Evolutionary conservation across 1,140 invertebrate genomes (phyloP), one percentile per base, ranked within the genome.

Genomic region (Diabrotica virgifera): DNA sequence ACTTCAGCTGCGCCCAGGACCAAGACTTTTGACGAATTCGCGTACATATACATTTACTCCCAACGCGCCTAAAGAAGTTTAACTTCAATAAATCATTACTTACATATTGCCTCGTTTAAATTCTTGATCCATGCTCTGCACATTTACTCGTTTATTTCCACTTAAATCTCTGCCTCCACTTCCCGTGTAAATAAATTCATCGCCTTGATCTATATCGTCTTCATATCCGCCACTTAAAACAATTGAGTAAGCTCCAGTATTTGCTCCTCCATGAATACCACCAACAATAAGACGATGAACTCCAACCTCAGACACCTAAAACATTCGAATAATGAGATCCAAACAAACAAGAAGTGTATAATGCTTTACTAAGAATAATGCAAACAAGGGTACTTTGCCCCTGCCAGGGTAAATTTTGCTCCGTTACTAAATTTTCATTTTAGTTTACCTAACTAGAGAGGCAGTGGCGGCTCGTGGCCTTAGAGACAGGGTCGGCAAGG

Each of bases 171-270:
- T 79, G 0, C 92, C 92, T 11, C 92, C 92, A 73, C 90, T 90
- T 36, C 91, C 93, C 5, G 92, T 94, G 73, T 94, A 95, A 0
- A 86, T 85, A 76, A 96, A 94, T 74, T 91, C 87, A 36, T 91
- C 86, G 0, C 94, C 94, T 70, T 90, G 83, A 77, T 96, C 93
- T 14, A 88, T 82, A 77, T 95, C 93, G 78, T 94, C 93, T 79
- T 94, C 92, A 74, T 95, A 95, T 0, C 92, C 92, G 46, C 93
- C 92, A 79, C 91, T 90, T 11, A 96, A 79, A 5, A 94, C 92
- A 64, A 95, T 87, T 62, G 92, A 94, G 77, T 88, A 94, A 0
- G 92, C 92, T 24, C 91, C 92, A 53, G 90, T 87, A 9, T 85
- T 85, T 72, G 90, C 89, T 40, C 90, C 82, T 0, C 93, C 93